Evolutionary conservation across 2,888 invertebrate species (phyloP), one percentile per base, ranked within the genome.

Genomic region (Tetranychus truncatus): DNA sequence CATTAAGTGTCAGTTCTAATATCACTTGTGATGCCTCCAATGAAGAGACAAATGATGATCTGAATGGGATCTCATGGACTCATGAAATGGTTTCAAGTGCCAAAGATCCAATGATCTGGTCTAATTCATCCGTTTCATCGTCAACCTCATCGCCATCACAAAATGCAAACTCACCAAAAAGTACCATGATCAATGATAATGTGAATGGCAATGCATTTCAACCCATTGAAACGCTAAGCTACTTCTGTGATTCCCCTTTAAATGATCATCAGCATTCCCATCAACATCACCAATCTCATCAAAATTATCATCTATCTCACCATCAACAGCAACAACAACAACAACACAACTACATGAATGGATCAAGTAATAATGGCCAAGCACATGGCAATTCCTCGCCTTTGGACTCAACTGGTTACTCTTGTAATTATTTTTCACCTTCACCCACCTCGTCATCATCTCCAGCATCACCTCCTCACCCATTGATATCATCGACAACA

Each of bases 21-120:
- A 15, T 55, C 15, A 55, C 3, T 55, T 55, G 55, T 55, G 55
- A 55, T 55, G 34, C 34, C 0, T 24, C 24, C 24, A 34, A 34
- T 34, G 55, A 55, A 15, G 55, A 55, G 55, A 55, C 55, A 55
- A 15, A 9, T 15, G 55, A 55, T 55, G 55, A 55, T 55, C 55
- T 55, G 7, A 55, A 55, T 55, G 55, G 55, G 15, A 55, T 15
- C 0, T 55, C 55, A 55, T 55, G 55, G 55, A 55, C 9, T 55
- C 55, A 55, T 55, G 69, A 69, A 21, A 69, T 20, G 20, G 69
- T 69, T 21, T 21, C 34, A 24, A 24, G 69, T 69, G 69, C 69
- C 34, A 69, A 69, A 11, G 69, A 69, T 69, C 69, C 69, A 69
- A 69, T 69, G 69, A 69, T 69, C 69, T 24, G 34, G 69, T 20